These are phyloP conservation scores for Antitype chi DNA, from an alignment of 2,888 invertebrate species.

Conservation along the genomic window DNA sequence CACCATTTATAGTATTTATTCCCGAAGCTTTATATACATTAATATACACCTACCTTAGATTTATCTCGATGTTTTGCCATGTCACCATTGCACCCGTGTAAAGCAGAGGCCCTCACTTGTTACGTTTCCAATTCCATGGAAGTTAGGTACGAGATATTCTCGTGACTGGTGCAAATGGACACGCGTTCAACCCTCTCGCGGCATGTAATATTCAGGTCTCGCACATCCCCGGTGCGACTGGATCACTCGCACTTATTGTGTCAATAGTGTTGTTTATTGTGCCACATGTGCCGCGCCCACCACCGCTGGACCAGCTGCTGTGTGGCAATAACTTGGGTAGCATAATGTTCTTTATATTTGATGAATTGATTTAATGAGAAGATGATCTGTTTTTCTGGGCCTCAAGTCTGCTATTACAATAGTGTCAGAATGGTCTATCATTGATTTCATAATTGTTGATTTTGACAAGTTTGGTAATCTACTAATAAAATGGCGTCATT, in stretches of 20 bases:
- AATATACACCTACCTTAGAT: not conserved
- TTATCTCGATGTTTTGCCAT: not conserved
- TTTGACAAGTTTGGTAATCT: no score
- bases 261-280: conserved; percentile 79
- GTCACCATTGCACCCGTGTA: not conserved
- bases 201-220: conserved; percentile 79
- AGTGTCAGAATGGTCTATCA: no score
- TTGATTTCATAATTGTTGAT: no score
- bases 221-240: conserved; percentile 69
- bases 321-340: not conserved
- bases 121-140: not conserved
- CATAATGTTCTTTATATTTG: not conserved
- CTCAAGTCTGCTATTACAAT: no score
- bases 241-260: conserved; percentile 77
- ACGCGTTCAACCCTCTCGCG: conserved; percentile 44
- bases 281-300: conserved; percentile 29
- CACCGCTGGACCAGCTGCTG: conserved; percentile 17
- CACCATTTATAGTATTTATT: not conserved
- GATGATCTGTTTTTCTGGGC: not conserved
- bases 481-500: no score
- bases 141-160: conserved; percentile 5
- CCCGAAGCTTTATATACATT: not conserved
- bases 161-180: conserved; percentile 39
- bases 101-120: not conserved
- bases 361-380: not conserved